Percentiles rank a stretch among this genome's conserved stretches.
Evolutionary conservation across 2,888 invertebrate genomes (phyloP).

Genomic region (Tenthredo livida): DNA sequence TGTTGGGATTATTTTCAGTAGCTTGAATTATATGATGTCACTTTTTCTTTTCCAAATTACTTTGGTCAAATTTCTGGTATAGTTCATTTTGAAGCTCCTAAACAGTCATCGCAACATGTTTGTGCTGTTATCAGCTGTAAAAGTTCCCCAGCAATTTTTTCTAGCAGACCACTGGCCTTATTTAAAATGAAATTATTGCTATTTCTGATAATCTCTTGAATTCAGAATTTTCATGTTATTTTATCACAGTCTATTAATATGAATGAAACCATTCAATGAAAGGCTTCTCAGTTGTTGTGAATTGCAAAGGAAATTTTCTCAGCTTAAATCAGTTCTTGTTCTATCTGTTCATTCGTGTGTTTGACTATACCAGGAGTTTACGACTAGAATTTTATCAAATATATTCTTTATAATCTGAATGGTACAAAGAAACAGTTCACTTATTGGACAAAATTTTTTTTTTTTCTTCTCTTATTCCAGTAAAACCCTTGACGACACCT

Average conservation of each 20-base stretch:
- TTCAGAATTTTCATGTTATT: not conserved
- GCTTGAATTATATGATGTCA: not conserved
- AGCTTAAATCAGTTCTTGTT: not conserved
- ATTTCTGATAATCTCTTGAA: not conserved
- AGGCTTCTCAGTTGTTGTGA: not conserved
- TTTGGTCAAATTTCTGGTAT: not conserved
- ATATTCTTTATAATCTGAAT: not conserved
- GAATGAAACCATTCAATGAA: not conserved
- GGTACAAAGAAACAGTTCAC: conserved; percentile 9
- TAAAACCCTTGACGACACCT: conserved; percentile 66
- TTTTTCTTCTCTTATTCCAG: conserved; percentile 69
- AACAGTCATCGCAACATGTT: not conserved
- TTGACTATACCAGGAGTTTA: not conserved
- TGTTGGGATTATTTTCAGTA: conserved; percentile 6
- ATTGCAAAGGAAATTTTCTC: not conserved
- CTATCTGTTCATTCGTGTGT: not conserved
- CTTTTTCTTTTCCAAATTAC: conserved; percentile 10
- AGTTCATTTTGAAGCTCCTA: conserved; percentile 2
- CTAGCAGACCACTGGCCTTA: not conserved
- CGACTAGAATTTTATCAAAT: not conserved
- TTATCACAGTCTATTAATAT: not conserved
- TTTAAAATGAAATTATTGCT: not conserved
- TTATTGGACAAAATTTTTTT: conserved; percentile 24
- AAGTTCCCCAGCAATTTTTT: not conserved
- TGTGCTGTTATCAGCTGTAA: not conserved